phyloP scores from a whole-genome alignment of 92 coral and sea anemone species.

The Zoanthus sansibaricus region DNA sequence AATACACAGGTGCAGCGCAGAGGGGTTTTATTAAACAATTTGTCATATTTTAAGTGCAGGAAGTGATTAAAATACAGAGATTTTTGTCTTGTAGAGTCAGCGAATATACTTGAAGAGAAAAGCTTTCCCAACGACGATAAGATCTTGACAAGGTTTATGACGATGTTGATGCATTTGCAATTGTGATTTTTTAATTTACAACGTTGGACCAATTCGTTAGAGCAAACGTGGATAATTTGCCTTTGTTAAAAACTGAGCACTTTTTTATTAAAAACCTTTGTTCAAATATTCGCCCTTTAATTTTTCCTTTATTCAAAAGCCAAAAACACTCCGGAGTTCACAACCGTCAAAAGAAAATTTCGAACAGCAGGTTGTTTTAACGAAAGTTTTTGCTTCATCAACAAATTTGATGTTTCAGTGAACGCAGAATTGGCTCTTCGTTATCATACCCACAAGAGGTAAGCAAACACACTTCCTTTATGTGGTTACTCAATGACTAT shows the following conservation, averaged over 20 bases:
- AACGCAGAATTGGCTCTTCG: slow-evolving; percentile 7
- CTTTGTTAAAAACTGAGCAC: slow-evolving; percentile 32
- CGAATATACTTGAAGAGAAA: not conserved
- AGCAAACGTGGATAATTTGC: slow-evolving; percentile 20
- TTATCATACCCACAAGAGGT: slow-evolving; percentile 31
- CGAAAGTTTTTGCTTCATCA: not conserved
- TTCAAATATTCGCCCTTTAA: slow-evolving; percentile 24
- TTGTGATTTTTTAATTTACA: slow-evolving; percentile 3
- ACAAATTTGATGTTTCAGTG: slow-evolving; percentile 24
- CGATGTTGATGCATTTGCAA: not conserved
- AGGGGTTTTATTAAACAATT: slow-evolving; percentile 39
- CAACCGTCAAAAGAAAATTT: not conserved
- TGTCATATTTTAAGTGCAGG: slow-evolving; percentile 39
- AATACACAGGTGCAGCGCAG: slow-evolving; percentile 45
- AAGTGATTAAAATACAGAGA: slow-evolving; percentile 43
- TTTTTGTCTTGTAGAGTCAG: not conserved
- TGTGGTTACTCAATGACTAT: not conserved
- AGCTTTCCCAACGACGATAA: not conserved
- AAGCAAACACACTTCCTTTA: slow-evolving; percentile 47
- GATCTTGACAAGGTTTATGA: not conserved
- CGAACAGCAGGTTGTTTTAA: slow-evolving; percentile 6
- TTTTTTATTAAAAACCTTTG: slow-evolving; percentile 29
- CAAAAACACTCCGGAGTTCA: slow-evolving; percentile 28
- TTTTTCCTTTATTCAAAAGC: slow-evolving; percentile 16
- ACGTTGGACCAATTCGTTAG: slow-evolving; percentile 2